These are phyloP conservation scores for Biston betularia DNA, from an alignment of 2,888 invertebrate genomes.

Conservation along the genomic window DNA sequence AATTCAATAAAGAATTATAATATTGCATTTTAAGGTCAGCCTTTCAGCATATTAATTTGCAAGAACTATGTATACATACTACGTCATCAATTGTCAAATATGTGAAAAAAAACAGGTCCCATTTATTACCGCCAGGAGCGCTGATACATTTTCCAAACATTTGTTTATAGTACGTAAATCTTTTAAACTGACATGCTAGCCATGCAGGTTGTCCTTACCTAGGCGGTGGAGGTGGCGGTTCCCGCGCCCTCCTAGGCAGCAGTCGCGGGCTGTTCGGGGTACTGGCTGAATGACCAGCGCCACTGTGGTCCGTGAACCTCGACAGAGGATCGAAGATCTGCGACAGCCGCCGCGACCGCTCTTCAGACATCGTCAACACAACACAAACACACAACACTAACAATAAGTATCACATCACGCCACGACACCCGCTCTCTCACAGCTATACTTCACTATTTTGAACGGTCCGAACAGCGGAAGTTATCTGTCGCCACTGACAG, in stretches of 20 bases:
- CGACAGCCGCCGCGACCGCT: conserved; percentile 91
- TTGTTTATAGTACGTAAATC: no score
- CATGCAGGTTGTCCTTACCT: conserved; percentile 61
- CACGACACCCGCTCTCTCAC: conserved; percentile 62
- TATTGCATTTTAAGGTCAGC: no score
- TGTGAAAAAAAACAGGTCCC: no score
- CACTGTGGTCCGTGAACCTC: conserved; percentile 89
- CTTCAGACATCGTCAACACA: conserved; percentile 87
- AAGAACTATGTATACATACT: no score
- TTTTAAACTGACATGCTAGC: no score
- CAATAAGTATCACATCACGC: conserved; percentile 73
- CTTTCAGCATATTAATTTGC: no score
- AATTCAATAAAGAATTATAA: no score
- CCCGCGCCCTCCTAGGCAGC: conserved; percentile 85
- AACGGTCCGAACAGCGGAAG: conserved; percentile 73
- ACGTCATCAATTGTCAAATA: no score
- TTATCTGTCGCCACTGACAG: conserved; percentile 63
- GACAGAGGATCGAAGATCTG: conserved; percentile 94
- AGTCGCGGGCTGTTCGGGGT: conserved; percentile 91
- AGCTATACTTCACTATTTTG: conserved; percentile 71
- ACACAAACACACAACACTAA: conserved; percentile 68
- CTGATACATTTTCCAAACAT: no score
- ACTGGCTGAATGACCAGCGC: conserved; percentile 84
- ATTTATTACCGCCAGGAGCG: no score
- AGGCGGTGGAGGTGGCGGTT: conserved; percentile 81